These are phyloP conservation scores for Medauroidea extradentata DNA, from an alignment of 1,140 invertebrate genomes.

Conservation along the genomic window DNA sequence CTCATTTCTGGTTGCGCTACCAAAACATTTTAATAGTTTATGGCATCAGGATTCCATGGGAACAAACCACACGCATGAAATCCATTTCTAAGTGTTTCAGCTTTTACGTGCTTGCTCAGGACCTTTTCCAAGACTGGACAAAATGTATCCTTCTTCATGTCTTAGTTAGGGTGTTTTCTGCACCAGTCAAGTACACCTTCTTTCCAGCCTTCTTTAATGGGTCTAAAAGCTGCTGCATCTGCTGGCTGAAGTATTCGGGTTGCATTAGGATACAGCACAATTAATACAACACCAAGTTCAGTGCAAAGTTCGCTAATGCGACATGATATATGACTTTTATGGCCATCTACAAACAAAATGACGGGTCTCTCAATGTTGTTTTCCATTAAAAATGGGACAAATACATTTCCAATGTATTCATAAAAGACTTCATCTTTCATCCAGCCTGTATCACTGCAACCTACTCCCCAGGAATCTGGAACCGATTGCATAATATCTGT, in stretches of 20 bases:
- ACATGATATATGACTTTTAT: constrained; percentile 30
- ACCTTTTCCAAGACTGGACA: too few relatives aligned
- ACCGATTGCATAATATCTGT: constrained; percentile 6
- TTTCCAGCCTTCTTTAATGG: constrained; percentile 33
- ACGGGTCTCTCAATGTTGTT: constrained; percentile 26
- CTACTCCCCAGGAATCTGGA: constrained; percentile 25
- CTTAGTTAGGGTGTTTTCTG: too few relatives aligned
- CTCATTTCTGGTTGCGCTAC: too few relatives aligned
- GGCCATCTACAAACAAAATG: constrained; percentile 31
- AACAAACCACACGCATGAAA: too few relatives aligned
- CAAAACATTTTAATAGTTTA: too few relatives aligned
- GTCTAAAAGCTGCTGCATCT: constrained; percentile 36
- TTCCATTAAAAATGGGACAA: constrained; percentile 26
- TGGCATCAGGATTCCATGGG: too few relatives aligned
- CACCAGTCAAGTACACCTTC: constrained; percentile 18
- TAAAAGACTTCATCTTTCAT: constrained; percentile 32
- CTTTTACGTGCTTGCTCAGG: too few relatives aligned
- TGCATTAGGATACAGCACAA: constrained; percentile 38
- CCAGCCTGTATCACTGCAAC: constrained; percentile 30
- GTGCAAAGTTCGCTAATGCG: constrained; percentile 27
- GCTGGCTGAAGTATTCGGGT: constrained; percentile 35
- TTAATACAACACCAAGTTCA: constrained; percentile 30
- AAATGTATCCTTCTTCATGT: too few relatives aligned
- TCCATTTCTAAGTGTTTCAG: too few relatives aligned
- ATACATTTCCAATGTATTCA: constrained; percentile 34